A percentile compares a stretch with the other conserved stretches of the same genome.
Evolutionary conservation across 1,140 invertebrate genomes (phyloP).

Genomic region (Drosophila miranda): DNA sequence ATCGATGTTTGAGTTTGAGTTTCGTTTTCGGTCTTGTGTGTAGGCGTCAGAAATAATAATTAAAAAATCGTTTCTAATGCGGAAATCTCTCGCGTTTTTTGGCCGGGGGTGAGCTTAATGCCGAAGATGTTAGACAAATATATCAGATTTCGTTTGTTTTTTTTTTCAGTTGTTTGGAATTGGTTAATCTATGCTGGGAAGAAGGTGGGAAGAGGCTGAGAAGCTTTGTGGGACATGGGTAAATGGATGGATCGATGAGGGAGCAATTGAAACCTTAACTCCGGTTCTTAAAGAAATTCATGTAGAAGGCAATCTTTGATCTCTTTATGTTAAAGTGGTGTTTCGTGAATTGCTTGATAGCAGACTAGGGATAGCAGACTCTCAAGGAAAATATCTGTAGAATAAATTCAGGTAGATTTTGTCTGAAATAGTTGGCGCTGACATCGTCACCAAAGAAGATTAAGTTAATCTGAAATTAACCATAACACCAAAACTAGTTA

Average conservation of each 20-base stretch:
- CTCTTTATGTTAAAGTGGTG: too few relatives aligned
- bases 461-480: too few relatives aligned
- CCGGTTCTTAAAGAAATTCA: background rate
- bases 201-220: conserved; percentile 10
- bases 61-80: conserved; percentile 75
- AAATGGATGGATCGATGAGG: conserved; percentile 38
- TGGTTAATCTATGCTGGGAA: conserved; percentile 24
- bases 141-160: conserved; percentile 72
- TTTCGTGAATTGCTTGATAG: too few relatives aligned
- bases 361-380: too few relatives aligned
- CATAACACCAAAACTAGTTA: too few relatives aligned
- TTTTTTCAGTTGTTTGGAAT: conserved; percentile 26
- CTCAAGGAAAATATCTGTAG: too few relatives aligned
- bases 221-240: conserved; percentile 25
- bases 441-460: too few relatives aligned
- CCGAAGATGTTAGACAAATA: conserved; percentile 77
- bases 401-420: too few relatives aligned
- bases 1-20: conserved; percentile 15
- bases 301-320: too few relatives aligned
- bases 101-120: conserved; percentile 55
- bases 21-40: conserved; percentile 36
- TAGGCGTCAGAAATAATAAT: conserved; percentile 77
- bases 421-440: too few relatives aligned
- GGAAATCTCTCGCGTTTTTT: conserved; percentile 60
- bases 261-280: conserved; percentile 20